Percentiles rank a stretch among this genome's conserved stretches.
These are phyloP conservation scores for Perccottus glenii DNA, from an alignment of 2,113 vertebrate genomes.

Conservation along the genomic window DNA sequence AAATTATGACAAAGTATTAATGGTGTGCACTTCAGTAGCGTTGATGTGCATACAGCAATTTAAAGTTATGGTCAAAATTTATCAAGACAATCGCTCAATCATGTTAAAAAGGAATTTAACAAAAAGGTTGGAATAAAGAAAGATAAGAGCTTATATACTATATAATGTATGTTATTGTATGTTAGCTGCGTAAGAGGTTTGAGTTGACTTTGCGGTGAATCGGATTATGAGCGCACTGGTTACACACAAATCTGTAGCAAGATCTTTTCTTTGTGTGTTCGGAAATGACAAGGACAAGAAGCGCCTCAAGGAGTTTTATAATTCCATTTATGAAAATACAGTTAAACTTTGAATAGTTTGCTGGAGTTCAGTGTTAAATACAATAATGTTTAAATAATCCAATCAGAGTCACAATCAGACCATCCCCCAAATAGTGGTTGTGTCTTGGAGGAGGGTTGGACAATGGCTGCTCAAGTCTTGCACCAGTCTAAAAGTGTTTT, in stretches of 20 bases:
- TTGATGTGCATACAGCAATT: conserved; percentile 75
- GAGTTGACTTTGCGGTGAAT: background rate
- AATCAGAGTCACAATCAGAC: conserved; percentile 35
- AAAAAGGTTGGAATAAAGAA: conserved; percentile 66
- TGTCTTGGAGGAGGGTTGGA: conserved; percentile 9
- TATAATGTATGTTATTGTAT: conserved; percentile 67
- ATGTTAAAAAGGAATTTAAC: conserved; percentile 55
- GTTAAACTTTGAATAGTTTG: conserved; percentile 5
- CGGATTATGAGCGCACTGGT: background rate
- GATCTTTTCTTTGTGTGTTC: conserved; percentile 23
- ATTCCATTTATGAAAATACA: conserved; percentile 15
- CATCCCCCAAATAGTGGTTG: conserved; percentile 24
- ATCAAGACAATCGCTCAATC: conserved; percentile 83
- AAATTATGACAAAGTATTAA: conserved; percentile 77
- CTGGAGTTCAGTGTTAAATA: conserved; percentile 29
- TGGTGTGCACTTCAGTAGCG: conserved; percentile 60
- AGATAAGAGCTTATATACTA: conserved; percentile 63
- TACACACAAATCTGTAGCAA: conserved; percentile 11
- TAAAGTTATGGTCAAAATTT: conserved; percentile 74
- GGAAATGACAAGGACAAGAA: conserved; percentile 43
- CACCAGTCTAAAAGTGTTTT: conserved; percentile 15
- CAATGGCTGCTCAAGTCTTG: conserved; percentile 16
- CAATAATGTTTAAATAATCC: conserved; percentile 31
- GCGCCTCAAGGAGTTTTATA: conserved; percentile 16
- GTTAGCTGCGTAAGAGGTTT: conserved; percentile 46